Evolutionary conservation across 2,797 vertebrate genomes (phyloP), one percentile per base, ranked within the genome.

Genomic region (Sebastes kiyomatsui): DNA sequence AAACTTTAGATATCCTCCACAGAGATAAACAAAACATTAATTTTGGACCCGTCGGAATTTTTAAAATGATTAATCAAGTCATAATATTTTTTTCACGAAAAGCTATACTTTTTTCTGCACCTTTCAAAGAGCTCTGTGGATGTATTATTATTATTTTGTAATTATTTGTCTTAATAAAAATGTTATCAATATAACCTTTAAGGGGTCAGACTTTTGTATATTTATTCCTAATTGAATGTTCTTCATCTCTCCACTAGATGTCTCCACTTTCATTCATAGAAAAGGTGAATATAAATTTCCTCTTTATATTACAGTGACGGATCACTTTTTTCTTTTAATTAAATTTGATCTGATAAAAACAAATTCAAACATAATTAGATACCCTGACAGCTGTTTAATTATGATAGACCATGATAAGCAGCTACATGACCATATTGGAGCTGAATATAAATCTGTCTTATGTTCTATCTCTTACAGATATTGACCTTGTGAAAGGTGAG

Each of bases 211-310:
- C 10, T 67, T 30, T 16, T 30, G 9, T 22, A 7, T 42, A 6
- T 61, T 52, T 65, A 5, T 75, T 28, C 13, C 27, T 77, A 13
- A 85, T 13, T 80, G 25, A 32, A 59, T 80, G 56, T 49, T 87
- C 14, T 79, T 69, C 52, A 22, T 94, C 23, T 90, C 52, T 84
- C 84, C 86, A 81, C 82, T 77, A 96, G 96, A 96, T 94, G 95
- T 96, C 82, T 95, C 94, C 6, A 95, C 95, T 52, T 93, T 93
- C 81, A 96, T 95, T 81, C 88, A 95, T 79, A 93, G 89, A 77
- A 95, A 95, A 95, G 96, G 95, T 96, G 83, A 90, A 52, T 2
- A 5, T 78, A 27, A n/a, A 42, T 60, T 68, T 14, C 14, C 18
- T 54, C 7, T 59, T 32, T 66, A 1, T 58, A 7, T 60, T 27